Evolutionary conservation across 37 sponge, comb jelly and placozoan species (phyloP).

Genomic region (Ephydatia muelleri): DNA sequence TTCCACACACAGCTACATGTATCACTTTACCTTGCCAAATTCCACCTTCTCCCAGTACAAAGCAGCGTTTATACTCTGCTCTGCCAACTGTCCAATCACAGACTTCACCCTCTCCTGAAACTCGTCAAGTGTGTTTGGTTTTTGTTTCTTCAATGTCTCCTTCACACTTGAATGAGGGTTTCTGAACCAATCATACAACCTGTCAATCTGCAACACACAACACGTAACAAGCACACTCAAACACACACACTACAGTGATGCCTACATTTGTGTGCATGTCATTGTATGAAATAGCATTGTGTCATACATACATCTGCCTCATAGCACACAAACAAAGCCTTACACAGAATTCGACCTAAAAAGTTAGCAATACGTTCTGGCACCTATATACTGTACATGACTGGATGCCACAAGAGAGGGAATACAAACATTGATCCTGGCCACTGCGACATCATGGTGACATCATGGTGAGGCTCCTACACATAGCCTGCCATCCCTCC

Average conservation of each 20-base stretch:
- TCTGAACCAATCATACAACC: constrained; percentile 93
- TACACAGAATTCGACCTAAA: no score
- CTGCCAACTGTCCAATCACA: constrained; percentile 77
- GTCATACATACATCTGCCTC: background rate
- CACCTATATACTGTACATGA: background rate
- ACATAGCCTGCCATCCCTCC: no score
- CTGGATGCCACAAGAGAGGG: background rate
- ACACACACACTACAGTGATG: background rate
- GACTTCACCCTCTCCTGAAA: constrained; percentile 85
- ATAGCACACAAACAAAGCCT: no score
- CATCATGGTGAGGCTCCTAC: no score
- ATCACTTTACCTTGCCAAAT: constrained; percentile 24
- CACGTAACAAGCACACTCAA: background rate
- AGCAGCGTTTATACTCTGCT: constrained; percentile 94
- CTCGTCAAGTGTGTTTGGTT: constrained; percentile 78
- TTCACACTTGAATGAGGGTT: constrained; percentile 73
- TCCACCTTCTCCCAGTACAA: constrained; percentile 97
- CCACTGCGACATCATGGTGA: no score
- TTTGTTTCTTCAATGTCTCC: constrained; percentile 96
- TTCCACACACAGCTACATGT: no score
- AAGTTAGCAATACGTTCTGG: no score
- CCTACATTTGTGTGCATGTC: no score
- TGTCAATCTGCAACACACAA: constrained; percentile 72
- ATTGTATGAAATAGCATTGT: background rate
- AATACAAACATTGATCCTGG: no score